These are phyloP conservation scores for Casuarius casuarius DNA, from an alignment of 2,113 vertebrate genomes.

Conservation along the genomic window DNA sequence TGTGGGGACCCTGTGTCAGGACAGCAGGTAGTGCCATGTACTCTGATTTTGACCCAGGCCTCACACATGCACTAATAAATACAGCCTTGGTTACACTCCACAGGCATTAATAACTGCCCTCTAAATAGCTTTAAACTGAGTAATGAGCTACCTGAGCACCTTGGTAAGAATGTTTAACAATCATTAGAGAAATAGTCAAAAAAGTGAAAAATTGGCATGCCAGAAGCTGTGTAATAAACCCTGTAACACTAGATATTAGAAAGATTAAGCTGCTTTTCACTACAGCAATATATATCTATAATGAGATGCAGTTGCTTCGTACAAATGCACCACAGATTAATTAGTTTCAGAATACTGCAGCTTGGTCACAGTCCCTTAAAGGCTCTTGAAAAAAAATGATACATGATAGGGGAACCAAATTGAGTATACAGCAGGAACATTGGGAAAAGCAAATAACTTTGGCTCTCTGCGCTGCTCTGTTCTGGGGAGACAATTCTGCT, in stretches of 20 bases:
- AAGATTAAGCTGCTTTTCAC: slow-evolving; percentile 50
- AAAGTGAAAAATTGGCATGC: slow-evolving; percentile 44
- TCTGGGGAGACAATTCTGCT: neutral
- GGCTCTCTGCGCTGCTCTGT: neutral
- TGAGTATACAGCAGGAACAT: neutral
- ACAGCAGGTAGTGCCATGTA: neutral
- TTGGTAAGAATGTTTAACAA: slow-evolving; percentile 23
- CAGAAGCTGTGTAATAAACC: slow-evolving; percentile 31
- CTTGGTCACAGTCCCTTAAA: slow-evolving; percentile 36
- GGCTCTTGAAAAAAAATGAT: neutral
- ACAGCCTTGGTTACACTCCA: neutral
- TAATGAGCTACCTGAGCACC: slow-evolving; percentile 12
- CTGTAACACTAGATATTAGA: slow-evolving; percentile 41
- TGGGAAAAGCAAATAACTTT: neutral
- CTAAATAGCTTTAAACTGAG: slow-evolving; percentile 9
- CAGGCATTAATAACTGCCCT: neutral
- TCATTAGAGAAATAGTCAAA: slow-evolving; percentile 26
- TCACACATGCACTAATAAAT: neutral
- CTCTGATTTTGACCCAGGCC: neutral
- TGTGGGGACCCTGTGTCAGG: neutral
- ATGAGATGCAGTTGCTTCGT: slow-evolving; percentile 52
- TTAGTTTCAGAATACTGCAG: slow-evolving; percentile 36
- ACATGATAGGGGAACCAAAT: neutral
- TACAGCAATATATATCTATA: slow-evolving; percentile 43
- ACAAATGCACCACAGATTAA: slow-evolving; percentile 45